Evolutionary conservation across 2,113 vertebrate species (phyloP).

Genomic region (Percina caprodes): DNA sequence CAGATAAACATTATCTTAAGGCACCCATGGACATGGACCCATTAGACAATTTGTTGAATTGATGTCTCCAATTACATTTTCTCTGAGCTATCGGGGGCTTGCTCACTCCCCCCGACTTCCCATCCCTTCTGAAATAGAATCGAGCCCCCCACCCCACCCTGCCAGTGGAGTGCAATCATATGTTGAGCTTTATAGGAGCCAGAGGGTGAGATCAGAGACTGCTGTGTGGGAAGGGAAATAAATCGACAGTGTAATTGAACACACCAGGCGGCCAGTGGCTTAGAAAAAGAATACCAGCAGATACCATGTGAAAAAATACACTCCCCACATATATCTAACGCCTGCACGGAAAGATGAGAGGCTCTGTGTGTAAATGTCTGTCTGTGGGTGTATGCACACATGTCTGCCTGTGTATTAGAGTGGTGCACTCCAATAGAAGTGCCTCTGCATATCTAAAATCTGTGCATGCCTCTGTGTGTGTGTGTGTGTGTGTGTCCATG

Average conservation of each 20-base stretch:
- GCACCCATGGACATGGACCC: conserved; percentile 4
- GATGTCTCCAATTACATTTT: conserved; percentile 52
- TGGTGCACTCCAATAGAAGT: conserved; percentile 24
- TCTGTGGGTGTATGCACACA: conserved; percentile 60
- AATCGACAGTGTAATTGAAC: conserved; percentile 78
- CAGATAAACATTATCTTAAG: conserved; percentile 26
- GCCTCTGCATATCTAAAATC: conserved; percentile 39
- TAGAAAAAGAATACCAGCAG: conserved; percentile 70
- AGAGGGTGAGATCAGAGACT: conserved; percentile 76
- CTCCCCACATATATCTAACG: conserved; percentile 64
- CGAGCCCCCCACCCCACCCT: conserved; percentile 18
- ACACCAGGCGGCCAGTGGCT: conserved; percentile 73
- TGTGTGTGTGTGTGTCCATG: conserved; percentile 7
- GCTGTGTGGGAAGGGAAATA: conserved; percentile 77
- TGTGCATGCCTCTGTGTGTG: conserved; percentile 36
- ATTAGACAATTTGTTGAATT: conserved; percentile 48
- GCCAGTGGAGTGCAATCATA: conserved; percentile 61
- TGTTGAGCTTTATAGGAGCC: conserved; percentile 68
- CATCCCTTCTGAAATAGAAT: conserved; percentile 59
- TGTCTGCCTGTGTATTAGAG: conserved; percentile 47
- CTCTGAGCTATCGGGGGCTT: conserved; percentile 19
- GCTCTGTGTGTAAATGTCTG: conserved; percentile 36
- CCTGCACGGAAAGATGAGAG: conserved; percentile 69
- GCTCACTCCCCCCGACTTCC: conserved; percentile 15
- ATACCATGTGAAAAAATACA: conserved; percentile 73